Conservation (phyloP, 2,888 invertebrate species). For the Operophtera brumata region DNA sequence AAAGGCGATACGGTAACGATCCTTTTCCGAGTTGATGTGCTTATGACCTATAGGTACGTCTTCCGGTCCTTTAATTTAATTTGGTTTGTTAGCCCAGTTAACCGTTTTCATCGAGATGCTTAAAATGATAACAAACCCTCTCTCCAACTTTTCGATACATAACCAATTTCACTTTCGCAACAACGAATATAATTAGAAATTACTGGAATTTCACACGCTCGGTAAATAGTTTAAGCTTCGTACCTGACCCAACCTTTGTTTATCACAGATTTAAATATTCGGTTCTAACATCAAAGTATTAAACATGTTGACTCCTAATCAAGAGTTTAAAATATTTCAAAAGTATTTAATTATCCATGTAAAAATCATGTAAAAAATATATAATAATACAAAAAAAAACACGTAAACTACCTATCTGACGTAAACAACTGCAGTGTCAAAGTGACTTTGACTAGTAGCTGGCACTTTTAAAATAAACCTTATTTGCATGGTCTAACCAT, state of each 20-base stretch:
- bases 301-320: not conserved
- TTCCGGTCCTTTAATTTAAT: too few species aligned
- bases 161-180: not conserved
- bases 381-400: not conserved
- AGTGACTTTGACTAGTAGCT: not conserved
- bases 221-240: conserved; percentile 5
- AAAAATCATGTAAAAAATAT: not conserved
- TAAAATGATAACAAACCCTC: conserved; percentile 4
- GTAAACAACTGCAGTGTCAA: not conserved
- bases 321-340: not conserved
- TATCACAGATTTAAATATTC: conserved; percentile 6
- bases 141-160: conserved; percentile 3
- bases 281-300: not conserved
- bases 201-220: conserved; percentile 8
- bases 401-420: not conserved
- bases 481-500: too few species aligned
- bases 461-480: too few species aligned
- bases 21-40: too few species aligned
- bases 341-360: not conserved
- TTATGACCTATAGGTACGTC: too few species aligned
- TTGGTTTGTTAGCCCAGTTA: not conserved
- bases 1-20: too few species aligned
- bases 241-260: not conserved
- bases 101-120: not conserved
- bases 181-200: conserved; percentile 3